Evolutionary conservation across 2,113 vertebrate species (phyloP), one percentile per base, ranked within the genome.

Genomic region (Dicentrarchus labrax): DNA sequence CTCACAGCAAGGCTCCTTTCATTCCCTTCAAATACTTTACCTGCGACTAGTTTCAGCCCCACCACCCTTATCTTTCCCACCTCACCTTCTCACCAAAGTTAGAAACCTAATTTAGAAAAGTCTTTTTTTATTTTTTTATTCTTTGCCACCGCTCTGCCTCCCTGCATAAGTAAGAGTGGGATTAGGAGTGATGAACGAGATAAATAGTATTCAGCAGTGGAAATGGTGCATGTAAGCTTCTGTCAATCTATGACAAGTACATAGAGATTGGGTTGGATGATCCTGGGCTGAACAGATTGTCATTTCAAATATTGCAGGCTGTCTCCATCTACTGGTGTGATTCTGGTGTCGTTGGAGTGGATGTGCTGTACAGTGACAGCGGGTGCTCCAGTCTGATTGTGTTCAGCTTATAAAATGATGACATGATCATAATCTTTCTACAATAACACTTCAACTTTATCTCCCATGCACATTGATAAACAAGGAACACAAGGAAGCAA

Each of bases 301-400:
- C n/a, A 22, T 57, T 50, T 74, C 21, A 84, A 78, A 43, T 8
- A 15, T 30, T 84, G 72, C 69, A 17, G 6, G 4, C 6, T 82
- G 74, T 78, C 82, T 45, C 89, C 92, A 89, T 78, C 92, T 92
- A 21, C 60, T 83, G 91, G 81, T n/a, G 30, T 3, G 5, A 24
- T 2, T 16, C 1, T 19, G 36, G 5, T 47, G 16, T 3, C 74
- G 80, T 22, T 60, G 15, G 30, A 17, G 8, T 6, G 4, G 53
- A 41, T 8, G 43, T 13, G 12, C 13, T 2, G 13, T 2, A 24
- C 21, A 8, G 51, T 48, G 39, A 24, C n/a, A 72, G 39, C 4
- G 30, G 30, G 36, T 22, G 5, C 30, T 53, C 17, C 16, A 21
- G 51, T 24, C 17, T 21, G 30, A 50, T 9, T 73, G 10, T 43